phyloP scores from a whole-genome alignment of 2,113 vertebrate genomes.

The Tachycineta bicolor region DNA sequence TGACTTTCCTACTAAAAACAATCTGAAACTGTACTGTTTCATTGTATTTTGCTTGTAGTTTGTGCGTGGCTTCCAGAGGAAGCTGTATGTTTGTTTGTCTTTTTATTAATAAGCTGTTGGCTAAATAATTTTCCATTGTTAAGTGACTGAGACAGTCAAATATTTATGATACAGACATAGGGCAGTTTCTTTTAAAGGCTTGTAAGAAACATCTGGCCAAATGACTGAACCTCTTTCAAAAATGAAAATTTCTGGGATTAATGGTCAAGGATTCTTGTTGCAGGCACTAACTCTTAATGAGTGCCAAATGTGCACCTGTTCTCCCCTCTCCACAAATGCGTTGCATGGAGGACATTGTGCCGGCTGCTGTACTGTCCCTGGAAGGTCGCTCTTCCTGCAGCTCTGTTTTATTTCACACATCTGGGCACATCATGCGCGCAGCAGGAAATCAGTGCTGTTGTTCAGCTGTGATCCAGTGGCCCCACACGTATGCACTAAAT shows the following conservation, averaged over 20 bases:
- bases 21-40: conserved; percentile 4
- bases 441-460: background rate
- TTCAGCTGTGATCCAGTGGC: background rate
- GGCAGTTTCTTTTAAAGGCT: conserved; percentile 12
- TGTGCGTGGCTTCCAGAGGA: conserved; percentile 23
- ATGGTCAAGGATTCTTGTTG: conserved; percentile 15
- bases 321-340: background rate
- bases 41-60: conserved; percentile 6
- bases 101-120: conserved; percentile 52
- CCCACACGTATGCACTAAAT: background rate
- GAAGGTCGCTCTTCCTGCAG: conserved; percentile 1
- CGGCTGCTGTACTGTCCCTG: background rate
- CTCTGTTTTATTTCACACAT: background rate
- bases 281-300: background rate
- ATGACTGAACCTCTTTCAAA: background rate
- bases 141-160: conserved; percentile 31
- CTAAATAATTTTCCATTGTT: conserved; percentile 53
- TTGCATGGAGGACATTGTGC: background rate
- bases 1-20: background rate
- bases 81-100: conserved; percentile 24
- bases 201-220: conserved; percentile 28
- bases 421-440: background rate
- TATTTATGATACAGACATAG: conserved; percentile 17
- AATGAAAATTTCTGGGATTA: conserved; percentile 25
- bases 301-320: conserved; percentile 29